Evolutionary conservation across 1,140 invertebrate species (phyloP).

Genomic region (Homalodisca vitripennis): DNA sequence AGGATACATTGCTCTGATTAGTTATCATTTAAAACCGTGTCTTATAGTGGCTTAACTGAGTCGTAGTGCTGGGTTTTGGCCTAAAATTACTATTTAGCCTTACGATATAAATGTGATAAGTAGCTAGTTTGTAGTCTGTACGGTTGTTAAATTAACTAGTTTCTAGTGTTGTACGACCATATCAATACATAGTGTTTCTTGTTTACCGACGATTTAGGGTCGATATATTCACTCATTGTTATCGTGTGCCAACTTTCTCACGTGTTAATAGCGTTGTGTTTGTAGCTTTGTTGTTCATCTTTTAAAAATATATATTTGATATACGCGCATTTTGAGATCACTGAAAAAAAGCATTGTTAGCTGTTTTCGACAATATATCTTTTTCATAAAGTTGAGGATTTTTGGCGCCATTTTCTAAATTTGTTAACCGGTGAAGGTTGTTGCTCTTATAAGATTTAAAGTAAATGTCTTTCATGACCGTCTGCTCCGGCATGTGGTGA

Average conservation of each 20-base stretch:
- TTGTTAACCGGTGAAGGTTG: background rate
- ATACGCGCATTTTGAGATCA: background rate
- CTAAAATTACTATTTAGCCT: conserved; percentile 3
- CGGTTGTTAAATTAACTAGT: background rate
- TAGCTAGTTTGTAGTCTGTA: background rate
- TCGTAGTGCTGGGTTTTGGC: conserved; percentile 6
- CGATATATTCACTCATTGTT: background rate
- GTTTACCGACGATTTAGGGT: too few species aligned
- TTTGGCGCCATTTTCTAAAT: background rate
- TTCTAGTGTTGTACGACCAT: background rate
- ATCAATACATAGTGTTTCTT: background rate
- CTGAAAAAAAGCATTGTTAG: background rate
- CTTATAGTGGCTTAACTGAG: conserved; percentile 5
- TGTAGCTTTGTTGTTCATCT: background rate
- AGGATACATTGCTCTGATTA: too few species aligned
- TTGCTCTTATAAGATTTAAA: too few species aligned
- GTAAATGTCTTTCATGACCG: too few species aligned
- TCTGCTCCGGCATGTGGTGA: too few species aligned
- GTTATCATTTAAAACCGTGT: conserved; percentile 6
- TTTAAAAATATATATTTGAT: conserved; percentile 3
- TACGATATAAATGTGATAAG: conserved; percentile 8
- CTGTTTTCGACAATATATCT: conserved; percentile 7
- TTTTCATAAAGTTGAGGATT: conserved; percentile 9
- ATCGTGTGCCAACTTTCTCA: background rate
- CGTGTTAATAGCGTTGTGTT: conserved; percentile 11